Evolutionary conservation across 64 coral and sea anemone species (phyloP), one percentile per base, ranked within the genome.

Genomic region (Cladopsammia gracilis): DNA sequence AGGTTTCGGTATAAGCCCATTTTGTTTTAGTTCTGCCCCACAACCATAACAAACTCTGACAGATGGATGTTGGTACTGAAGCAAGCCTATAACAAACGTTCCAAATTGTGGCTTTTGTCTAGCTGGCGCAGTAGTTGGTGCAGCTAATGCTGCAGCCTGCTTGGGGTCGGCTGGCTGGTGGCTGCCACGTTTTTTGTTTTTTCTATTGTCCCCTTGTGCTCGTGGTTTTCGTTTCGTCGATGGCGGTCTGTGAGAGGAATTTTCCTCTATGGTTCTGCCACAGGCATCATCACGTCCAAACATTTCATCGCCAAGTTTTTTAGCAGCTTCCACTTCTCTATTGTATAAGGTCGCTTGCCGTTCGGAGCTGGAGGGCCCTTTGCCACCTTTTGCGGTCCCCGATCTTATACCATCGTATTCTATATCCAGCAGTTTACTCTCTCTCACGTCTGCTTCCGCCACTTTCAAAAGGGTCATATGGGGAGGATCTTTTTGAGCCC

Each of bases 301-400:
- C 71, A 89, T 76, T 71, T 89, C 71, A 24, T 89, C 71, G 8
- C 87, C 87, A 59, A 89, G 50, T 60, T 61, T 76, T 19, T 59
- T 89, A 1, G n/a, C 86, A 8, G 76, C 3, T 18, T 49, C 20
- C 6, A 91, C 34, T 70, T 91, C 75, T 12, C 51, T 62, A 0
- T 64, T 3, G 25, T 81, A 49, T 4, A 10, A 12, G 7, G 23
- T 62, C 53, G 49, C 23, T 54, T 82, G 22, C 43, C 88, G 48
- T 48, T 80, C 62, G 10, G 18, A 14, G 20, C 12, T 9, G 34
- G 88, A 66, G 10, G 75, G 88, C 15, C 57, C 75, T 67, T 44
- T 77, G n/a, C 88, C 75, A 9, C 75, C 74, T n/a, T 5, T 68
- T 45, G 58, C 15, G 23, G 43, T 90, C 13, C 75, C 61, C 9